Conservation (phyloP, 2,797 vertebrate species). For the Esox lucius region DNA sequence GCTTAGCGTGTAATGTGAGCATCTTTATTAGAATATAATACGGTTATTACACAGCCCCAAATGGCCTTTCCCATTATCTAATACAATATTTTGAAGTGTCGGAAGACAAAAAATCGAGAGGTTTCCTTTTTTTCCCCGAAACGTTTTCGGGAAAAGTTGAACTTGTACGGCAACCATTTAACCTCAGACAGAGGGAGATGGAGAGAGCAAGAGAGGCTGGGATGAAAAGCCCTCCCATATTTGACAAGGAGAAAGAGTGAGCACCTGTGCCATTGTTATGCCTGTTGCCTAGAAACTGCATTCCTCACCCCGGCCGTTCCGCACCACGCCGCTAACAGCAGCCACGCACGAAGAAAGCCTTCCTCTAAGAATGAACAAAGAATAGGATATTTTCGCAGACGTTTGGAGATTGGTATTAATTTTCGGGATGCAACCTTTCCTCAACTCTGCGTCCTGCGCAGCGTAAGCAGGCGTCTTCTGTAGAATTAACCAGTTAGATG, state of each 20-base stretch:
- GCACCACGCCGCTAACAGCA: constrained; percentile 58
- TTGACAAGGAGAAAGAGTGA: constrained; percentile 30
- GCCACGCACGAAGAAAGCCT: constrained; percentile 69
- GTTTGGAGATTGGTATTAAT: constrained; percentile 57
- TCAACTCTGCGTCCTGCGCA: constrained; percentile 35
- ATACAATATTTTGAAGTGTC: not conserved
- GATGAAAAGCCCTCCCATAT: constrained; percentile 31
- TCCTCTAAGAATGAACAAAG: constrained; percentile 52
- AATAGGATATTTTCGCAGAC: constrained; percentile 61
- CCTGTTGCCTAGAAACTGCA: constrained; percentile 83
- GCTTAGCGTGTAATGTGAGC: not conserved
- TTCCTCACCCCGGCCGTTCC: constrained; percentile 53
- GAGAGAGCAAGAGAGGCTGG: constrained; percentile 13
- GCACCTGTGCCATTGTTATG: constrained; percentile 85
- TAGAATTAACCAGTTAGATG: constrained; percentile 43
- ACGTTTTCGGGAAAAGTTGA: constrained; percentile 47
- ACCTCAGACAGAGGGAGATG: constrained; percentile 21
- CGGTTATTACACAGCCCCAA: not conserved
- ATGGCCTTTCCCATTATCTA: not conserved
- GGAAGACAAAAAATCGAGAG: not conserved
- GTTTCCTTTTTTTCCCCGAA: not conserved
- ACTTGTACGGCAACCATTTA: constrained; percentile 58
- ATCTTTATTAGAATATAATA: not conserved
- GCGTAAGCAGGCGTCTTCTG: constrained; percentile 49
- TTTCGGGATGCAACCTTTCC: constrained; percentile 39